These are phyloP conservation scores for Sturnus vulgaris DNA, from an alignment of 2,113 vertebrate species.

Conservation along the genomic window DNA sequence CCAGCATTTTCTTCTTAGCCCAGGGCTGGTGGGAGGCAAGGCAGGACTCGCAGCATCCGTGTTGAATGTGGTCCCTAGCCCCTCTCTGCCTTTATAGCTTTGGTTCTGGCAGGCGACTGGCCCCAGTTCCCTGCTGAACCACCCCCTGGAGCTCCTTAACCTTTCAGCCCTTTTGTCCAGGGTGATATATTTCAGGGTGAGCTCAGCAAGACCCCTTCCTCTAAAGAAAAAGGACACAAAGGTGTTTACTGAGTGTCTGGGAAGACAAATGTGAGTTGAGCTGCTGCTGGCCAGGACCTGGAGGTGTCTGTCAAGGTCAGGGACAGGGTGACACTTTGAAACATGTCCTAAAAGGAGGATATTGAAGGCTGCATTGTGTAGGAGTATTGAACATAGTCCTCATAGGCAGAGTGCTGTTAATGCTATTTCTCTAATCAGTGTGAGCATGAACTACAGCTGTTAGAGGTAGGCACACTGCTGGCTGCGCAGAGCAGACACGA, in stretches of 20 bases:
- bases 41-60: neutral
- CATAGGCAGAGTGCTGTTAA: neutral
- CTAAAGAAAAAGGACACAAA: conserved; percentile 62
- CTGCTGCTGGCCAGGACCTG: conserved; percentile 1
- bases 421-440: neutral
- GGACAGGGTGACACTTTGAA: neutral
- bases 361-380: neutral
- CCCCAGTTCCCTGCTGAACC: conserved; percentile 3
- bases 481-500: neutral
- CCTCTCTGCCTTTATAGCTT: conserved; percentile 45
- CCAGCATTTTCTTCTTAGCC: conserved; percentile 23
- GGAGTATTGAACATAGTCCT: neutral
- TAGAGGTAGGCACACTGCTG: neutral
- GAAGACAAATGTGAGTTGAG: conserved; percentile 42
- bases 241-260: conserved; percentile 59
- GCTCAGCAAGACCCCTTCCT: conserved; percentile 57
- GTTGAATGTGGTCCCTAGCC: neutral
- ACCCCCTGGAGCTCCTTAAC: conserved; percentile 52
- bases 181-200: conserved; percentile 65
- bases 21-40: neutral
- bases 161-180: conserved; percentile 61
- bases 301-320: conserved; percentile 26
- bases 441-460: neutral
- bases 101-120: neutral
- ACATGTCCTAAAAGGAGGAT: neutral